phyloP scores from a whole-genome alignment of 2,888 invertebrate species.

The Rhorus exstirpatorius region DNA sequence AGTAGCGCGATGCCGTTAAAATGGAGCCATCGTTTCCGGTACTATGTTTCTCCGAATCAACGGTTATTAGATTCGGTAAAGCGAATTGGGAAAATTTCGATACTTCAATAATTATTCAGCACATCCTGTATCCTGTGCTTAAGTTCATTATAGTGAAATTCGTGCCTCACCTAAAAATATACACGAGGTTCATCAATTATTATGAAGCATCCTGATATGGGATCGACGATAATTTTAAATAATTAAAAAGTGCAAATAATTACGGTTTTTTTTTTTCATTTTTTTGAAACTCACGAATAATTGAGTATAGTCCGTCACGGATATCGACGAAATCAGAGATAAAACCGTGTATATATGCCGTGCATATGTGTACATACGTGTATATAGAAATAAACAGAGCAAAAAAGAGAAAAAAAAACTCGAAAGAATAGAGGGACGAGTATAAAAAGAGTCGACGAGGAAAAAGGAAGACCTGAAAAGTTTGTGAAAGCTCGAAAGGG shows the following conservation, averaged over 20 bases:
- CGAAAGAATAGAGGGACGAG: conserved; percentile 3
- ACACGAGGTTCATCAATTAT: no score
- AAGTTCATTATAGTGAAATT: not conserved
- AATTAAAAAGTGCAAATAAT: no score
- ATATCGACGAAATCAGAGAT: no score
- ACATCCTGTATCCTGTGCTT: not conserved
- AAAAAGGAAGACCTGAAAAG: conserved; percentile 37
- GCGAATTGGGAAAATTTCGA: not conserved
- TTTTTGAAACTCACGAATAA: no score
- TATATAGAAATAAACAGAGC: not conserved
- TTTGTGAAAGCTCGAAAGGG: conserved; percentile 46
- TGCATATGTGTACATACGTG: no score
- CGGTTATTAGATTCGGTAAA: not conserved
- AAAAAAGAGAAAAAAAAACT: conserved; percentile 24
- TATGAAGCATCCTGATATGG: no score
- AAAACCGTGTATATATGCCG: no score
- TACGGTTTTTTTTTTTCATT: no score
- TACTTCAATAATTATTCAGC: not conserved
- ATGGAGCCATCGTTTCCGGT: not conserved
- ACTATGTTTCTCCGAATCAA: not conserved
- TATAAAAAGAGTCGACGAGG: not conserved
- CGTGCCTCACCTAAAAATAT: no score
- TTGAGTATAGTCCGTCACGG: no score
- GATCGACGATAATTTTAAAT: no score
- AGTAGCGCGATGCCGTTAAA: not conserved